phyloP scores from a whole-genome alignment of 2,113 vertebrate species.

The Rhipidura dahli region DNA sequence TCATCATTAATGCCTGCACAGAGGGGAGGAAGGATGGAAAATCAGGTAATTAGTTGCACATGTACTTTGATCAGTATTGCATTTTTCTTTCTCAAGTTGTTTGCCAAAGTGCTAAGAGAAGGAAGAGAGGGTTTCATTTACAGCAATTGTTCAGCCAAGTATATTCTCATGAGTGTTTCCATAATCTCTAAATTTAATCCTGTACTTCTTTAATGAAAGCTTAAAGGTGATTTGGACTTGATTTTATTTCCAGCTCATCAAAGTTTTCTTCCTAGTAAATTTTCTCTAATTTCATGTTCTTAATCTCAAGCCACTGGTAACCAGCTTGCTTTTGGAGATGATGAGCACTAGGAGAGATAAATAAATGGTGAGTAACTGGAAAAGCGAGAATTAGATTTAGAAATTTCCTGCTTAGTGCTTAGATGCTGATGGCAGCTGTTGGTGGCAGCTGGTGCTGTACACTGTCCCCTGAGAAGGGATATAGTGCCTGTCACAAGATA shows the following conservation, averaged over 20 bases:
- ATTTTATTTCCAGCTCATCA: not conserved
- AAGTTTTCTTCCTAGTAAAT: not conserved
- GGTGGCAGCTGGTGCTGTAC: not conserved
- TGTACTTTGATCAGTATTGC: slow-evolving; percentile 45
- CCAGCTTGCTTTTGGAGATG: not conserved
- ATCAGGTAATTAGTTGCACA: slow-evolving; percentile 44
- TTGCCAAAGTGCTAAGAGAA: not conserved
- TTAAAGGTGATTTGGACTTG: not conserved
- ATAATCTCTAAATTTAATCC: not conserved
- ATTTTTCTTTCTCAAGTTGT: slow-evolving; percentile 25
- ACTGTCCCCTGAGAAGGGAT: not conserved
- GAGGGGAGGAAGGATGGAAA: not conserved
- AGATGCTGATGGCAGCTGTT: not conserved
- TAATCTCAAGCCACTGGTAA: not conserved
- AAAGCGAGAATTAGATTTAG: not conserved
- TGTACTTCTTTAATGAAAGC: not conserved
- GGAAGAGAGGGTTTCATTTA: not conserved
- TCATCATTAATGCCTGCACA: not conserved
- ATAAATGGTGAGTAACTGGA: not conserved
- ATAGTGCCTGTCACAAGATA: not conserved
- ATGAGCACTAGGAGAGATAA: not conserved
- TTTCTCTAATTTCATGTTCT: not conserved
- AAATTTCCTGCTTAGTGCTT: not conserved
- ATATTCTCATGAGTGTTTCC: not conserved
- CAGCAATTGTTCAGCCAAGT: not conserved